Percentiles rank a stretch among this genome's conserved stretches.
Evolutionary conservation across 2,888 invertebrate species (phyloP).

Genomic region (Drosophila meridionalis): DNA sequence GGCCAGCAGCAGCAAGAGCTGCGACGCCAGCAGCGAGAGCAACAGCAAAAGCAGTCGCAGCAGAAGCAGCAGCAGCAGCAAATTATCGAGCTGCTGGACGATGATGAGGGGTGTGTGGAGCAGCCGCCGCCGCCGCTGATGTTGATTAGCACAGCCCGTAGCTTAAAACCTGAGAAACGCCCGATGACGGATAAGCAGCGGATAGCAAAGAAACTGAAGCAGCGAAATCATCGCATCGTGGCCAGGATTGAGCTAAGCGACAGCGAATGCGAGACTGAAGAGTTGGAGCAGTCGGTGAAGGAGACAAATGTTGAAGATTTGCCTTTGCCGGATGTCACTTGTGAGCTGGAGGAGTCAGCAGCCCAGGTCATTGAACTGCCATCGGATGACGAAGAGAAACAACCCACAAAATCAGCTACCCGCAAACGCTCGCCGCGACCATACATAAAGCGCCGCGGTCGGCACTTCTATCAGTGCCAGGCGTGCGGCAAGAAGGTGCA

Average conservation of each 20-base stretch:
- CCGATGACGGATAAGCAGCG: constrained; percentile 73
- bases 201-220: constrained; percentile 63
- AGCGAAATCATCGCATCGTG: constrained; percentile 63
- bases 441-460: constrained; percentile 77
- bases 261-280: constrained; percentile 59
- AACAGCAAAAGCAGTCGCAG: constrained; percentile 34
- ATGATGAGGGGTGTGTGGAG: constrained; percentile 66
- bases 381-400: constrained; percentile 59
- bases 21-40: constrained; percentile 29
- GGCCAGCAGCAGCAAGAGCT: constrained; percentile 72
- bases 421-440: constrained; percentile 52
- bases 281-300: constrained; percentile 4
- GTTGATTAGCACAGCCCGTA: constrained; percentile 48
- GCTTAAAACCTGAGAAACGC: constrained; percentile 35
- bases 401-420: constrained; percentile 3
- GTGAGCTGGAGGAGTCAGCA: constrained; percentile 54
- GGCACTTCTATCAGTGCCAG: constrained; percentile 82
- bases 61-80: constrained; percentile 41
- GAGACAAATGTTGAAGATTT: constrained; percentile 49
- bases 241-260: constrained; percentile 80
- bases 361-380: constrained; percentile 60
- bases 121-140: constrained; percentile 39
- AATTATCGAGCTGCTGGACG: constrained; percentile 79
- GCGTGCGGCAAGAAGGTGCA: constrained; percentile 84
- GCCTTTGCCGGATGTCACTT: constrained; percentile 63